phyloP scores from a whole-genome alignment of 2,797 vertebrate genomes.

The Clarias laeviceps region DNA sequence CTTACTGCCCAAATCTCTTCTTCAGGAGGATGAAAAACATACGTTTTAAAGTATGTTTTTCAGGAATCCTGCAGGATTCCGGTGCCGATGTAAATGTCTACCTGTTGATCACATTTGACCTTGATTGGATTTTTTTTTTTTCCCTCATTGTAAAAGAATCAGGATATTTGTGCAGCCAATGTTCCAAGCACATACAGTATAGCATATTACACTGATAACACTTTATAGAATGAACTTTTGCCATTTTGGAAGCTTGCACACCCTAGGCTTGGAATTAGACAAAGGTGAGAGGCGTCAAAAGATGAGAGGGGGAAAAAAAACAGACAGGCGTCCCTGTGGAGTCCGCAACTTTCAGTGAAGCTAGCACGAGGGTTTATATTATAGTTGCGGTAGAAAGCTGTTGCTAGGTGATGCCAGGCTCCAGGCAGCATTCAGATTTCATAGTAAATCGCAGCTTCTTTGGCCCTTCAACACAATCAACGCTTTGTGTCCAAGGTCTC shows the following conservation, averaged over 20 bases:
- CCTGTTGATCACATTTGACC: background rate
- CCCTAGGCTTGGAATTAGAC: background rate
- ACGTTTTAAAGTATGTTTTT: constrained; percentile 2
- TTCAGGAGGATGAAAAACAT: background rate
- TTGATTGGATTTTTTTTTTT: background rate
- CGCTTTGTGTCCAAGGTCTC: constrained; percentile 38
- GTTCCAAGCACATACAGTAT: background rate
- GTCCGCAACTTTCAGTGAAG: constrained; percentile 38
- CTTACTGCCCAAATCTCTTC: background rate
- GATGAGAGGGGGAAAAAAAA: background rate
- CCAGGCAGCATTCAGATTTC: constrained; percentile 40
- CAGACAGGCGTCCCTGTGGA: constrained; percentile 27
- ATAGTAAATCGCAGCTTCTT: constrained; percentile 46
- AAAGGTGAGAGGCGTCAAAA: background rate
- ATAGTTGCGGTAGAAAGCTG: constrained; percentile 48
- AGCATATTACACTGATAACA: background rate
- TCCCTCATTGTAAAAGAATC: background rate
- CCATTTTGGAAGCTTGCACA: background rate
- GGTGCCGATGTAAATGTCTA: background rate
- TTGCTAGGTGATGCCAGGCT: constrained; percentile 58
- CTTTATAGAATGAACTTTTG: background rate
- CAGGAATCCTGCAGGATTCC: constrained; percentile 4
- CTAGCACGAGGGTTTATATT: constrained; percentile 19
- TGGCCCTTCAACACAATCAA: constrained; percentile 36
- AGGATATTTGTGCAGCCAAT: too few relatives aligned